These are phyloP conservation scores for Anthrax anthrax DNA, from an alignment of 2,888 invertebrate genomes.

Conservation along the genomic window DNA sequence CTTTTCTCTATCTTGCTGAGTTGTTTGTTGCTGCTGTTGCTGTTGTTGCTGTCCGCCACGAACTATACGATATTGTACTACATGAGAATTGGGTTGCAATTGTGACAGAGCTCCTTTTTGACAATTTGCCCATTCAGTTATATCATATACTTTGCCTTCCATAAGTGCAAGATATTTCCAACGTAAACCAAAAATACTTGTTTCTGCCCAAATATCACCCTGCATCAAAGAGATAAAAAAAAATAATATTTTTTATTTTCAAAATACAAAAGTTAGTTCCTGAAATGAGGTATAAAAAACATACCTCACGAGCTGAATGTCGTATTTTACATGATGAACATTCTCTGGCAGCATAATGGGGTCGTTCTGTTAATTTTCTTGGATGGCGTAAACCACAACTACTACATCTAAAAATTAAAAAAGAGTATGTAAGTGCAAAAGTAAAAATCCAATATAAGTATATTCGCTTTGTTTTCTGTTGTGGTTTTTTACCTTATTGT, in stretches of 20 bases:
- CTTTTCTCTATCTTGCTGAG: conserved; percentile 19
- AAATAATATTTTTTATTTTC: too few relatives aligned
- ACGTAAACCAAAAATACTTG: conserved; percentile 70
- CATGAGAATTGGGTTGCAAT: conserved; percentile 79
- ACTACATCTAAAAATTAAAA: conserved; percentile 52
- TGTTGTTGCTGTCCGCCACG: conserved; percentile 32
- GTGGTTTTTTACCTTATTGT: conserved; percentile 47
- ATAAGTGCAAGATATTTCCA: conserved; percentile 95
- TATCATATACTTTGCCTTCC: conserved; percentile 91
- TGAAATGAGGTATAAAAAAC: not conserved
- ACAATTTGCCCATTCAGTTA: conserved; percentile 94
- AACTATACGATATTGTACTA: conserved; percentile 52
- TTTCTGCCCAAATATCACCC: conserved; percentile 96
- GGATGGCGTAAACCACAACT: conserved; percentile 85
- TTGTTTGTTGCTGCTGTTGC: conserved; percentile 24
- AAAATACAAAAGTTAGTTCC: too few relatives aligned
- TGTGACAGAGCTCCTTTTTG: conserved; percentile 48
- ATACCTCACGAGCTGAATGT: conserved; percentile 75
- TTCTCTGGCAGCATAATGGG: conserved; percentile 82
- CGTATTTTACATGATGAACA: conserved; percentile 81
- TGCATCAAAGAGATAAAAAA: conserved; percentile 20
- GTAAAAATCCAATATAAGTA: not conserved
- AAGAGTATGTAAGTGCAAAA: too few relatives aligned
- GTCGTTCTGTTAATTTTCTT: conserved; percentile 69
- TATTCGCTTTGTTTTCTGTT: too few relatives aligned